Evolutionary conservation across 1,140 invertebrate species (phyloP), one percentile per base, ranked within the genome.

Genomic region (Anoplolepis gracilipes): DNA sequence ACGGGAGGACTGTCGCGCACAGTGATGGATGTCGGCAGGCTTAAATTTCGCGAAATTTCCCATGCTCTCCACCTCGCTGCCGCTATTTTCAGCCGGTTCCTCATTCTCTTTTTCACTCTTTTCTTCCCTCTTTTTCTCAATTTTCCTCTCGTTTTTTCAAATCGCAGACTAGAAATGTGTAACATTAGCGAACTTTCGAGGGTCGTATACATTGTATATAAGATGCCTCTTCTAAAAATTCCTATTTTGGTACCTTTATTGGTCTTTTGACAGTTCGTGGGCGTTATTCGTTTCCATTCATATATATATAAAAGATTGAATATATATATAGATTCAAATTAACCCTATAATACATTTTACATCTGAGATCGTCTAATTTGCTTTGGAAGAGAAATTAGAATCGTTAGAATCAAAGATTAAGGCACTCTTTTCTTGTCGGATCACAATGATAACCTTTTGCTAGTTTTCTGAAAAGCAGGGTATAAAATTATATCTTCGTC

Each of bases 31-130:
- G 88, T 87, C 84, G 85, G 84, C 75, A 90, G 87, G 89, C 87
- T 90, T 90, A 90, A 90, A 90, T 90, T 90, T 90, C 76, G 76
- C 86, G 89, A 81, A 90, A 90, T 90, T 90, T n/a, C n/a, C 87
- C 88, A 46, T 62, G 33, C 67, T 57, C 73, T 55, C 69, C 78
- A 86, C 75, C 64, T 42, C 42, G 55, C 59, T 42, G 72, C 10
- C 78, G 84, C 84, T 84, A 67, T 84, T 72, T 84, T 28, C 64
- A 57, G 62, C 22, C 30, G 28, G 67, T 64, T 36, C 53, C 49
- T 73, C 73, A 8, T 42, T 61, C 59, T 28, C 86, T 36, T 39
- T 42, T 25, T 53, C 85, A 1, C 25, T 59, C 25, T 30, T 30
- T 39, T n/a, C n/a, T n/a, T n/a, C n/a, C n/a, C n/a, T n/a, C 22